Base-by-base conservation (phyloP, 2,797 vertebrate genomes). In the Cheirogaleus major region DNA sequence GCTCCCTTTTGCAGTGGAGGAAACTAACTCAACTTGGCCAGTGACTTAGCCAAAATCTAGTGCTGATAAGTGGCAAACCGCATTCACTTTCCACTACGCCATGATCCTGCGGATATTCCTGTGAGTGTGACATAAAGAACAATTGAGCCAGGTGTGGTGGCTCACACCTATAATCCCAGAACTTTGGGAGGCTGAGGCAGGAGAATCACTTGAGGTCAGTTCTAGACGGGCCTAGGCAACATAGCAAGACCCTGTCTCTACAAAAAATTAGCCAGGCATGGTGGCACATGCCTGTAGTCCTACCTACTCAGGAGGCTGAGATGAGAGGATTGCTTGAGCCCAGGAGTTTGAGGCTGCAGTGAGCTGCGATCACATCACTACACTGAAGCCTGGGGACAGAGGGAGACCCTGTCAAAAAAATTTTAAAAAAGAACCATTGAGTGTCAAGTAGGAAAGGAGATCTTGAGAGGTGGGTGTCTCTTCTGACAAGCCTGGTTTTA, bases 401-500 rank as follows among this genome's bases (percentile, higher is more conserved):
- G 57, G 23, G 23, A 25, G 57, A 59, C 57, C 57, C 57, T 65
- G 32, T n/a, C 15, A 65, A 65, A 65, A 65, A n/a, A 17, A 11
- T 45, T 45, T 45, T 2, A 45, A 55, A 55, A 30, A 43, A 70
- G 63, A 84, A 32, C 43, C 55, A 3, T 8, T 32, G 61, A 45
- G 43, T 81, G n/a, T 57, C 25, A 86, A 57, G 45, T 57, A 55
- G 52, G 38, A 79, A 72, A 45, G 45, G n/a, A 91, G 67, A 41
- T 80, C 69, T 43, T 52, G 78, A 95, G 73, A 89, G 67, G 61
- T 48, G 41, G 48, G n/a, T 63, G 38, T 82, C 69, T 90, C 57
- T 93, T 92, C 55, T 95, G 91, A 80, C 69, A 79, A 88, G 59
- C 59, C 52, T 50, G 20, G 41, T n/a, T 91, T 87, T 91, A 86